phyloP scores from a whole-genome alignment of 2,888 invertebrate genomes.

The Drosophila melanocephala region DNA sequence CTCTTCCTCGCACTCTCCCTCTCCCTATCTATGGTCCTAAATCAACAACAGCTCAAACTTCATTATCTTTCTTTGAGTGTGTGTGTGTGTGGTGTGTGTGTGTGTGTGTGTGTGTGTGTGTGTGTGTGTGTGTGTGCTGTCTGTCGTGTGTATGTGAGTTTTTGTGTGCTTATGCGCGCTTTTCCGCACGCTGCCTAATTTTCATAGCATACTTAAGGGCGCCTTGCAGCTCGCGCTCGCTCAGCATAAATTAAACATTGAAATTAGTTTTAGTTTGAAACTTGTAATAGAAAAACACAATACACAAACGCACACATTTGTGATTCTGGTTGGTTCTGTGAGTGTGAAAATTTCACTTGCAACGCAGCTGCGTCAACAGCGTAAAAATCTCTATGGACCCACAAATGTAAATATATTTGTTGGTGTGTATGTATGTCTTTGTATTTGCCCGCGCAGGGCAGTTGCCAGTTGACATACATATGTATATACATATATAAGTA shows the following conservation, averaged over 20 bases:
- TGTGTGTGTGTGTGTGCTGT: not conserved
- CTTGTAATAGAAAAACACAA: conserved; percentile 39
- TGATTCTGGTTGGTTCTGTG: conserved; percentile 1
- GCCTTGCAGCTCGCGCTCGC: conserved; percentile 8
- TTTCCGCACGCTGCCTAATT: conserved; percentile 15
- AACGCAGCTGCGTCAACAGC: conserved; percentile 59
- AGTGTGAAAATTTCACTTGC: conserved; percentile 53
- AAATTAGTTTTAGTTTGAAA: conserved; percentile 57
- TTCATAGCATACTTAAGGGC: conserved; percentile 18
- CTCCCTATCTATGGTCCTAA: not conserved
- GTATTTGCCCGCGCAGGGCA: not conserved
- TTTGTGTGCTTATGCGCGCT: conserved; percentile 4
- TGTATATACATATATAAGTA: not conserved
- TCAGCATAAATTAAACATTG: conserved; percentile 51
- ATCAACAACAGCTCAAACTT: conserved; percentile 17
- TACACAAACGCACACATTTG: conserved; percentile 11
- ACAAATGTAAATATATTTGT: conserved; percentile 8
- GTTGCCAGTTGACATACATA: conserved; percentile 27
- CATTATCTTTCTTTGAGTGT: conserved; percentile 7
- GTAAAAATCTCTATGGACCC: conserved; percentile 11
- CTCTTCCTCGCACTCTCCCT: not conserved
- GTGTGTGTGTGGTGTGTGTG: not conserved
- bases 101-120: not conserved
- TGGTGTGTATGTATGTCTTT: not conserved
- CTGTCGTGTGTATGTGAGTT: not conserved